Conservation (phyloP, 2,888 invertebrate species). For the Craniophora ligustri region DNA sequence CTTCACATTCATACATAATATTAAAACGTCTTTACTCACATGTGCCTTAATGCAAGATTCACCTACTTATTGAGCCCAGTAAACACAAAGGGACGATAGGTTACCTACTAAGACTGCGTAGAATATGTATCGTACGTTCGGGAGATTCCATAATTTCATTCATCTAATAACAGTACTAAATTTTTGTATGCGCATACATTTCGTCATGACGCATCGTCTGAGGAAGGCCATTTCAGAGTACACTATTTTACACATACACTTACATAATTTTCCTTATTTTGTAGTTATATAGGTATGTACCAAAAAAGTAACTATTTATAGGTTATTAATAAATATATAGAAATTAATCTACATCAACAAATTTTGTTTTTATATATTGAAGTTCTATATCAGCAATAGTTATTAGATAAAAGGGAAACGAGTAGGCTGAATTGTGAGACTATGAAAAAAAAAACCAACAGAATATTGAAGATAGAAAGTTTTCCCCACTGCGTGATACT, state of each 20-base stretch:
- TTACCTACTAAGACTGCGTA: constrained; percentile 58
- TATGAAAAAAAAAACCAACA: too few species aligned
- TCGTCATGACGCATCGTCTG: constrained; percentile 66
- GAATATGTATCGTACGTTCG: constrained; percentile 56
- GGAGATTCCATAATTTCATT: constrained; percentile 71
- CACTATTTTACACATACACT: constrained; percentile 26
- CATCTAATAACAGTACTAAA: constrained; percentile 72
- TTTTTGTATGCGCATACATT: constrained; percentile 81
- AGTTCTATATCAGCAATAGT: too few species aligned
- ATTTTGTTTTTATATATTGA: too few species aligned
- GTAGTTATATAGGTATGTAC: too few species aligned
- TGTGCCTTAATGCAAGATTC: constrained; percentile 7
- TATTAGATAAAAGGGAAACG: too few species aligned
- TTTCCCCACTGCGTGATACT: too few species aligned
- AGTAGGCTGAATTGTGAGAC: too few species aligned
- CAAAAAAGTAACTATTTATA: too few species aligned
- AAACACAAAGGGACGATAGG: constrained; percentile 30
- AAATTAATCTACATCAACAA: too few species aligned
- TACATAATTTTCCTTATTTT: constrained; percentile 11
- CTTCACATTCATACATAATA: too few species aligned
- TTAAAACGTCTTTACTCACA: not conserved
- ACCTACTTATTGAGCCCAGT: constrained; percentile 43
- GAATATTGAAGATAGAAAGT: too few species aligned
- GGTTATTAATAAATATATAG: too few species aligned
- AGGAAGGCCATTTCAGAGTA: constrained; percentile 43